Conservation (phyloP, 2,113 vertebrate genomes). For the Mobula hypostoma region DNA sequence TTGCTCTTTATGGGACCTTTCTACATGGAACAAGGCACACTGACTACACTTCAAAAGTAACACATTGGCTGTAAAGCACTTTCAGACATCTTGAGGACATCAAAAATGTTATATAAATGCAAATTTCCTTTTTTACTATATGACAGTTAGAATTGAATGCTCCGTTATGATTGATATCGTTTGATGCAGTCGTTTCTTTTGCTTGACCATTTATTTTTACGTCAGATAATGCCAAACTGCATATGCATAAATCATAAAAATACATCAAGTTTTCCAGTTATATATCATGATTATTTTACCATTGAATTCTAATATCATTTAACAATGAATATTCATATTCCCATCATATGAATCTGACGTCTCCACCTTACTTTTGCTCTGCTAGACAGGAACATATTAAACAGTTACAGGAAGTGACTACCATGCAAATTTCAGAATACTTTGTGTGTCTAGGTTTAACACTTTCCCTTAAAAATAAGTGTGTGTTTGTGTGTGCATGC, state of each 20-base stretch:
- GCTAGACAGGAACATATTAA: background rate
- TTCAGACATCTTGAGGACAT: constrained; percentile 27
- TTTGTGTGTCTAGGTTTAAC: background rate
- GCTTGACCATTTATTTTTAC: constrained; percentile 19
- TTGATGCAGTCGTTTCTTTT: constrained; percentile 22
- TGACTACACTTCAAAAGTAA: constrained; percentile 28
- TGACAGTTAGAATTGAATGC: constrained; percentile 21
- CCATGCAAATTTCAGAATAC: background rate
- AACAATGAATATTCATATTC: constrained; percentile 31
- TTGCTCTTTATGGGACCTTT: constrained; percentile 4
- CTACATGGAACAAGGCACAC: background rate
- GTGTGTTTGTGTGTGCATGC: too few species aligned
- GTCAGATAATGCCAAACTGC: constrained; percentile 24
- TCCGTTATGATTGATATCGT: constrained; percentile 28
- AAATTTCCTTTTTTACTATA: constrained; percentile 15
- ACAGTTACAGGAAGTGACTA: background rate
- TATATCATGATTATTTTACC: background rate
- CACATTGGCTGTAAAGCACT: constrained; percentile 17
- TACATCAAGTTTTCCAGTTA: constrained; percentile 16
- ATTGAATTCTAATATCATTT: background rate
- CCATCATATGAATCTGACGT: background rate
- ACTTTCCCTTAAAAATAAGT: too few species aligned
- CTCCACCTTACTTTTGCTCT: background rate
- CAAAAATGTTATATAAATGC: constrained; percentile 32
- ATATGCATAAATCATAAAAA: constrained; percentile 30